Conservation (phyloP, 2,888 invertebrate species). For the Mimumesa dahlbomi region DNA sequence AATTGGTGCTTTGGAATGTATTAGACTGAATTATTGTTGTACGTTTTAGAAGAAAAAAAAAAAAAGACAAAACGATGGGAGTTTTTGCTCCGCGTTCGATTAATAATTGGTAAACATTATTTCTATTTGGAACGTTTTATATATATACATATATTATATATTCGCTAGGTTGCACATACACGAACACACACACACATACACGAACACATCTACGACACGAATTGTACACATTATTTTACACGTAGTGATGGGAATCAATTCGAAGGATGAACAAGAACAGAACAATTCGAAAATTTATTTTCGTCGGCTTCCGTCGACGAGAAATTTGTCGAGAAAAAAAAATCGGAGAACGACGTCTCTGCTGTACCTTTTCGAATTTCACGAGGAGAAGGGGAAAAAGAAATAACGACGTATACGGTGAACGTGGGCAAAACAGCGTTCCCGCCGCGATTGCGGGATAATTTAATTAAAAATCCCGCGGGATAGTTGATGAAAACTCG, state of each 20-base stretch:
- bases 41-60: constrained; percentile 65
- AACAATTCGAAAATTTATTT: too few relatives aligned
- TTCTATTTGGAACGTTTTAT: constrained; percentile 73
- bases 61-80: constrained; percentile 27
- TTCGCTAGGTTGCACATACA: constrained; percentile 60
- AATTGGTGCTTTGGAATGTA: constrained; percentile 79
- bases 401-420: too few relatives aligned
- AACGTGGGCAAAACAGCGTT: too few relatives aligned
- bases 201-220: constrained; percentile 28
- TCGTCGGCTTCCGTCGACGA: too few relatives aligned
- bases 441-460: too few relatives aligned
- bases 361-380: too few relatives aligned
- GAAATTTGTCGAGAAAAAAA: too few relatives aligned
- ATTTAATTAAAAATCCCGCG: too few relatives aligned
- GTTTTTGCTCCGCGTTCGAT: constrained; percentile 61
- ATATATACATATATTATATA: constrained; percentile 59
- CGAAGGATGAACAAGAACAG: too few relatives aligned
- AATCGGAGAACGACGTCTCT: too few relatives aligned
- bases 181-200: constrained; percentile 47
- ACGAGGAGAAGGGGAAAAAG: too few relatives aligned
- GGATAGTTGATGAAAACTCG: too few relatives aligned
- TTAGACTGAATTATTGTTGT: constrained; percentile 79
- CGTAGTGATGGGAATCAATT: background rate
- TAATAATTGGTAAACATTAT: constrained; percentile 65
- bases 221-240: constrained; percentile 18